Evolutionary conservation across 1,140 invertebrate genomes (phyloP), one percentile per base, ranked within the genome.

Genomic region (Patella vulgata): DNA sequence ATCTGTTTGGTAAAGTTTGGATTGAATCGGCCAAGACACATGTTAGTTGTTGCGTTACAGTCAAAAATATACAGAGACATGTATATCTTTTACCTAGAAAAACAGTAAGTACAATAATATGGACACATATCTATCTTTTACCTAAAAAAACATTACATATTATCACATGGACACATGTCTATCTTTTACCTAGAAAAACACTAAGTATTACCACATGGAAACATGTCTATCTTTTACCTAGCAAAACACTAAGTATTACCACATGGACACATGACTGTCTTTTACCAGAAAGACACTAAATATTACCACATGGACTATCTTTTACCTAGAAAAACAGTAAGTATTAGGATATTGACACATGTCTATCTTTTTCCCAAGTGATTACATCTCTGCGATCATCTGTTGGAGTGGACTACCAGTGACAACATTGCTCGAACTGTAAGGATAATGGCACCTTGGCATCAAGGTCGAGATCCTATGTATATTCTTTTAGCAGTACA

Each of bases 1-100:
- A 92, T 78, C 82, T 99, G 4, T 98, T 99, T 86, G 96, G 97
- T 0, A 97, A 97, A 85, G 89, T 95, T 8, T 92, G 88, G 83
- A 85, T 90, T n/a, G 88, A 91, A 57, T 88, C 88, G 25, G 86
- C 87, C 4, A 90, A 91, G 65, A 84, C 87, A 5, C 91, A 89
- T 83, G 87, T 91, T 4, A 97, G 95, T 51, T 96, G 95, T 79
- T 98, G 95, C 86, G 85, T 98, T 3, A 88, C 89, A 27, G 89
- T 99, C 0, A 92, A 92, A 79, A 95, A 97, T 82, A 91, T 98
- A 53, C 89, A 92, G 54, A 87, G 94, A 44, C 88, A 90, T 76
- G 85, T 98, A 51, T 97, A 90, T 84, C 77, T 98, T 12, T 82
- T 98, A 39, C 95, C 95, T 14, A 87, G 93, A 77, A 88, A 91